Percentiles rank a stretch among this genome's conserved stretches.
Conservation (phyloP, 1,140 invertebrate species). For the honey bee (Apis mellifera) region Amel_HAv3.1 CM009942.2:10669001-10669500, state of each 20-base stretch:
- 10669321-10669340: neutral
- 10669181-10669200: neutral
- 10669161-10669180: neutral
- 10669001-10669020: conserved; percentile 11
- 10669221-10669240: neutral
- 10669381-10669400: neutral
- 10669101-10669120: neutral
- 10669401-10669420: too few species aligned
- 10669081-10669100: neutral
- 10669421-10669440: neutral
- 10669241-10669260: too few species aligned
- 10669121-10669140: conserved; percentile 19
- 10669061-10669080: conserved; percentile 38
- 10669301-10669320: neutral
- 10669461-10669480: conserved; percentile 48
- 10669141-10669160: conserved; percentile 17
- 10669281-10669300: neutral
- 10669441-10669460: conserved; percentile 32
- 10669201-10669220: neutral
- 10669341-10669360: neutral
- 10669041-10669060: conserved; percentile 39
- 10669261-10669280: neutral
- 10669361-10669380: too few species aligned
- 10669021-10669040: conserved; percentile 2
- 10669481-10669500: conserved; percentile 47